Conservation (phyloP, 2,797 vertebrate genomes). For the Tenualosa thibaudeaui region DNA sequence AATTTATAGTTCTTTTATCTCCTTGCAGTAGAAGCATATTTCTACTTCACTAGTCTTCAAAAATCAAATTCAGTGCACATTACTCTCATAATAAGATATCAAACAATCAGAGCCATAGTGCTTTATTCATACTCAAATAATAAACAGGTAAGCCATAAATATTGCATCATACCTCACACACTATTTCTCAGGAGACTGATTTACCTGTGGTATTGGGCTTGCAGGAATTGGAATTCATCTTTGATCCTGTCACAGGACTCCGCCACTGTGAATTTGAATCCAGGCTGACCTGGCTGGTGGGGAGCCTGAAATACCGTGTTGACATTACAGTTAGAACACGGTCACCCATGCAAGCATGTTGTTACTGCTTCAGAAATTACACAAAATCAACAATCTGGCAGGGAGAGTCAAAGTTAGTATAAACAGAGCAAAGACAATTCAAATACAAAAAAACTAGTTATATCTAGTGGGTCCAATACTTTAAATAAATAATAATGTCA, state of each 20-base stretch:
- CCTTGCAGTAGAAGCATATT: not conserved
- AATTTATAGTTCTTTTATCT: not conserved
- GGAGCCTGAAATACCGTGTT: conserved; percentile 78
- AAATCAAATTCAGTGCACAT: not conserved
- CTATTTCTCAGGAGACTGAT: conserved; percentile 19
- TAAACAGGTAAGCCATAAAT: not conserved
- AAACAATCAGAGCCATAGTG: not conserved
- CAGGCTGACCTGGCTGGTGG: conserved; percentile 92
- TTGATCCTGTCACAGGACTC: conserved; percentile 95
- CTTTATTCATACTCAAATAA: too few species aligned
- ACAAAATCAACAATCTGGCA: not conserved
- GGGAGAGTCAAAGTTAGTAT: not conserved
- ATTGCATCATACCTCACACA: not conserved
- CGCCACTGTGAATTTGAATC: conserved; percentile 95
- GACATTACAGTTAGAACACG: conserved; percentile 3
- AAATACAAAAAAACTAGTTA: not conserved
- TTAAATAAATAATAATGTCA: conserved; percentile 42
- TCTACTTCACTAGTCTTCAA: not conserved
- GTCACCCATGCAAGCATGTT: not conserved
- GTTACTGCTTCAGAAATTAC: not conserved
- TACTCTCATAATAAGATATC: not conserved
- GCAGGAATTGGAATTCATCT: conserved; percentile 96
- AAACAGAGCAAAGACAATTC: not conserved
- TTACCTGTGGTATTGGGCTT: conserved; percentile 97
- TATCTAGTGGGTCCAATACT: not conserved